These are phyloP conservation scores for Notodonta ziczac DNA, from an alignment of 2,888 invertebrate species.

Conservation along the genomic window DNA sequence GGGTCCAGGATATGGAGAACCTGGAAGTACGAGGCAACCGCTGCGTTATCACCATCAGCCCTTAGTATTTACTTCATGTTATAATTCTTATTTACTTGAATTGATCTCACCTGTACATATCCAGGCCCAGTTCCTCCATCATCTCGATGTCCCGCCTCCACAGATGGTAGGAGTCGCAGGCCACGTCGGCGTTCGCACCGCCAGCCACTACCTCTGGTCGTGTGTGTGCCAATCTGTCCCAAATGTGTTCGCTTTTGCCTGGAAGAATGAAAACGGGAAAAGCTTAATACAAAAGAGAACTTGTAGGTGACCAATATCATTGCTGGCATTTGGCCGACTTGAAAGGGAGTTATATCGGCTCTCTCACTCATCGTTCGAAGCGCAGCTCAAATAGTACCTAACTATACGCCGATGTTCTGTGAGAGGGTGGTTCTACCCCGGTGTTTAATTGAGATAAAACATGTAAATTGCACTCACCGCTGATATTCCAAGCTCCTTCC, in stretches of 20 bases:
- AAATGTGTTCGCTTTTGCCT: constrained; percentile 30
- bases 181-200: constrained; percentile 59
- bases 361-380: too few relatives aligned
- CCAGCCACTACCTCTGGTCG: constrained; percentile 5
- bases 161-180: constrained; percentile 86
- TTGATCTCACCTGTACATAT: constrained; percentile 19
- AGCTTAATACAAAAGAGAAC: not conserved
- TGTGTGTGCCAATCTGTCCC: constrained; percentile 26
- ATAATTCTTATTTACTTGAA: not conserved
- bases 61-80: not conserved
- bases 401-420: too few relatives aligned
- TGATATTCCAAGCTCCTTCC: constrained; percentile 36
- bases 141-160: constrained; percentile 58
- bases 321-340: too few relatives aligned
- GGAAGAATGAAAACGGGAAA: not conserved
- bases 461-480: constrained; percentile 19
- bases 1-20: constrained; percentile 85
- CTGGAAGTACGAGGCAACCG: constrained; percentile 36
- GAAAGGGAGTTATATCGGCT: too few relatives aligned
- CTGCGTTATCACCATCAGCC: too few relatives aligned
- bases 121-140: constrained; percentile 19
- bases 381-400: too few relatives aligned
- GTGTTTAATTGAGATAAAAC: not conserved
- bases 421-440: too few relatives aligned
- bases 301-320: too few relatives aligned